These are phyloP conservation scores for Epinephelus moara DNA, from an alignment of 2,113 vertebrate genomes.

Conservation along the genomic window DNA sequence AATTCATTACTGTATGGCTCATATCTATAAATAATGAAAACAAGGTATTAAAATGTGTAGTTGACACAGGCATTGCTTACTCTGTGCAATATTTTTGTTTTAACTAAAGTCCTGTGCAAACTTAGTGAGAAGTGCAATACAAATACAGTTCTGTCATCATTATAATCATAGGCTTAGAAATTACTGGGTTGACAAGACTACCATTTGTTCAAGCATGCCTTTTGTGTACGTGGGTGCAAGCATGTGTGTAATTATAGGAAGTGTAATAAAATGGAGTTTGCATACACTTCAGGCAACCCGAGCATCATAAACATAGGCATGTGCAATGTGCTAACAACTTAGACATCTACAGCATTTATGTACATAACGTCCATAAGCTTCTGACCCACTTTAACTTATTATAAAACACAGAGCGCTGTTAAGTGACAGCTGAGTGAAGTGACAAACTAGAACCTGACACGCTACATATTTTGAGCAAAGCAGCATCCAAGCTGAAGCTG, in stretches of 20 bases:
- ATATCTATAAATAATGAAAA: not conserved
- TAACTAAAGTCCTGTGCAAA: not conserved
- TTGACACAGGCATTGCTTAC: not conserved
- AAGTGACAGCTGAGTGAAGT: constrained; percentile 27
- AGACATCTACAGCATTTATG: not conserved
- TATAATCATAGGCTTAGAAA: constrained; percentile 40
- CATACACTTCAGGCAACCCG: not conserved
- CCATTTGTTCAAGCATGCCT: constrained; percentile 19
- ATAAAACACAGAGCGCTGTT: constrained; percentile 28
- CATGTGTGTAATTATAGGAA: not conserved
- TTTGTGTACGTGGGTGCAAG: constrained; percentile 24
- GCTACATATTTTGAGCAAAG: constrained; percentile 35
- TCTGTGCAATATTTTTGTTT: not conserved
- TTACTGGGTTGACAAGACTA: constrained; percentile 7
- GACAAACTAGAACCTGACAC: constrained; percentile 32
- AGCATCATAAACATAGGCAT: not conserved
- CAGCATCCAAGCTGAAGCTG: constrained; percentile 13
- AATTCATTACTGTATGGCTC: constrained; percentile 20
- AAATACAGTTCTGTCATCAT: constrained; percentile 22
- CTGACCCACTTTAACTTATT: constrained; percentile 32
- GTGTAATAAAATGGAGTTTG: constrained; percentile 1
- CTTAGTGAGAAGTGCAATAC: not conserved
- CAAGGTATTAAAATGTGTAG: not conserved
- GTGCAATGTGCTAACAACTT: not conserved
- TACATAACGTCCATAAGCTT: not conserved